Conservation (phyloP, 2,888 invertebrate species). For the Drosophila robusta region DNA sequence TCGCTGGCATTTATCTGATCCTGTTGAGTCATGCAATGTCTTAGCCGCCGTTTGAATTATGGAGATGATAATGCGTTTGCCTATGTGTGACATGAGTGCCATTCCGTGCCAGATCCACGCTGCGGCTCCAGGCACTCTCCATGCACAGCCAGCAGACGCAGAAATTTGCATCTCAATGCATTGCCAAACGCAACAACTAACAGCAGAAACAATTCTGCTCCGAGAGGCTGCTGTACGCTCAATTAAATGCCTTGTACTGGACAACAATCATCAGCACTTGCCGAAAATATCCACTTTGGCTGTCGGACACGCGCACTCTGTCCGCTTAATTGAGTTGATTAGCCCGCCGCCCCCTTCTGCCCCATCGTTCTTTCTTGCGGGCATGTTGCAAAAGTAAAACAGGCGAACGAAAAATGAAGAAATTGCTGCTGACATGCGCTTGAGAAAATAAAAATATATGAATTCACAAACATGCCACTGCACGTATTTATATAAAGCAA, state of each 20-base stretch:
- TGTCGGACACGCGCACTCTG: slow-evolving; percentile 65
- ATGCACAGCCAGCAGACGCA: slow-evolving; percentile 20
- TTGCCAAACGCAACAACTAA: slow-evolving; percentile 43
- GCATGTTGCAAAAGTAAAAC: slow-evolving; percentile 27
- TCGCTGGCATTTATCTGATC: slow-evolving; percentile 71
- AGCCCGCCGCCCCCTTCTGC: slow-evolving; percentile 40
- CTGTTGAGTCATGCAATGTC: slow-evolving; percentile 77
- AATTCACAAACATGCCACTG: slow-evolving; percentile 57
- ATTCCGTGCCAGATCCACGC: slow-evolving; percentile 38
- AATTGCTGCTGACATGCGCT: slow-evolving; percentile 60
- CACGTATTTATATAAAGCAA: slow-evolving; percentile 57
- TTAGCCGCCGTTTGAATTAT: slow-evolving; percentile 74
- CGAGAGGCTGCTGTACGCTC: slow-evolving; percentile 39
- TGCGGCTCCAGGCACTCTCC: slow-evolving; percentile 16
- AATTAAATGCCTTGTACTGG: slow-evolving; percentile 72
- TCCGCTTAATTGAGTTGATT: slow-evolving; percentile 79
- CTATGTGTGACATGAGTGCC: slow-evolving; percentile 62
- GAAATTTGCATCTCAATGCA: slow-evolving; percentile 50
- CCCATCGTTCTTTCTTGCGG: slow-evolving; percentile 13
- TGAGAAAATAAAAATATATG: slow-evolving; percentile 65
- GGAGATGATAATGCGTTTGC: slow-evolving; percentile 80
- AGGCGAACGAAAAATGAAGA: slow-evolving; percentile 19
- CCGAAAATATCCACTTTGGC: slow-evolving; percentile 31
- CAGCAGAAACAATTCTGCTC: slow-evolving; percentile 9
- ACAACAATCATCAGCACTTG: slow-evolving; percentile 54